Base-by-base conservation (phyloP, 2,888 invertebrate genomes). In the Oscheius sp. region DNA sequence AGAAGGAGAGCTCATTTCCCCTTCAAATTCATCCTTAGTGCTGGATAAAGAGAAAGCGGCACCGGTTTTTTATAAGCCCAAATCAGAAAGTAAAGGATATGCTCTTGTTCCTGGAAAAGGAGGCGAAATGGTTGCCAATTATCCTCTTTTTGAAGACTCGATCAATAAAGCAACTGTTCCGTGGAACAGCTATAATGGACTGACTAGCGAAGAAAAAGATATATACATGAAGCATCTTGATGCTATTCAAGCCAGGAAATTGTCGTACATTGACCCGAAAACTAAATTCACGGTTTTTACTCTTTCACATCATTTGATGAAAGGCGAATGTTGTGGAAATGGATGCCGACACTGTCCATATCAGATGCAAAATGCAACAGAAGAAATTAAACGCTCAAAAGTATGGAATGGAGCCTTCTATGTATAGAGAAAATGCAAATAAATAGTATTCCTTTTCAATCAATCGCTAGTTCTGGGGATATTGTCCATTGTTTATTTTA, bases 281-380 rank as follows among this genome's bases (percentile, higher is more conserved):
- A 81, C 79, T 1, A 70, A 72, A 15, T 73, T 74, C 48, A 39
- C 65, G 1, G 83, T 83, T 5, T 76, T 82, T 65, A 81, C 81
- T 17, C 80, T 82, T 46, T 74, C 77, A 4, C 79, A 83, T 67
- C 73, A 83, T 58, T 64, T 86, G 48, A 46, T 76, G 42, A 75
- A 76, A 37, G 84, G 77, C 1, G 77, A 84, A 67, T 86, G 86
- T 55, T 86, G 86, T 66, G 86, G 86, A 15, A 82, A 75, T 58
- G 86, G 83, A 6, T 86, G 86, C 64, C 72, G 86, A 45, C 86
- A 86, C 72, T 86, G 86, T 71, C 81, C 86, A 1, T 86, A 86
- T 68, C 80, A 77, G 25, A 74, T 79, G 70, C 77, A 76, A 25
- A 83, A 80, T 65, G 82, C 80, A 8, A 55, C 65, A 20, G 78